phyloP scores from a whole-genome alignment of 2,113 vertebrate genomes.

The Engystomops pustulosus region DNA sequence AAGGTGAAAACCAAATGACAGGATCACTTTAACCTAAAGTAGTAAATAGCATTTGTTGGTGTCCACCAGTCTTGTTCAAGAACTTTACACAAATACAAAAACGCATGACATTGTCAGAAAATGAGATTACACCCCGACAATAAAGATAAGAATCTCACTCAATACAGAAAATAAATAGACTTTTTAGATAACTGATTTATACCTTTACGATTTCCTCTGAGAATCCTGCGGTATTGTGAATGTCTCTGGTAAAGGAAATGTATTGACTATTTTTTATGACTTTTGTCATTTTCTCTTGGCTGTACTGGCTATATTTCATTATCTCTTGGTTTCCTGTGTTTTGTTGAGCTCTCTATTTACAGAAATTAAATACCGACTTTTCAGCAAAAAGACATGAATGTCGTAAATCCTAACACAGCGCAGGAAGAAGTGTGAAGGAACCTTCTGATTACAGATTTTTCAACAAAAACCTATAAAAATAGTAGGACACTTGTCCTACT shows the following conservation, averaged over 20 bases:
- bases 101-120: not conserved
- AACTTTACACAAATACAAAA: conserved; percentile 1
- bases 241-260: not conserved
- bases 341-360: not conserved
- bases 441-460: no score
- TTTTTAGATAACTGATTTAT: conserved; percentile 19
- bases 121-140: conserved; percentile 12
- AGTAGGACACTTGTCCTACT: no score
- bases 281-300: not conserved
- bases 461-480: no score
- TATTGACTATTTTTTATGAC: conserved; percentile 18
- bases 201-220: conserved; percentile 7
- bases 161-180: conserved; percentile 11
- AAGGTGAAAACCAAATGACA: no score
- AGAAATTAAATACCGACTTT: not conserved
- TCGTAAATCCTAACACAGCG: not conserved
- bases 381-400: not conserved
- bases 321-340: conserved; percentile 24
- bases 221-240: not conserved
- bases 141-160: conserved; percentile 10
- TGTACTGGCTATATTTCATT: not conserved
- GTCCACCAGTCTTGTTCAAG: no score
- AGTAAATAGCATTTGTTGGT: no score
- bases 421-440: not conserved
- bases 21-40: no score